Evolutionary conservation across 2,797 vertebrate species (phyloP).

Genomic region (Otolemur crassicaudatus): DNA sequence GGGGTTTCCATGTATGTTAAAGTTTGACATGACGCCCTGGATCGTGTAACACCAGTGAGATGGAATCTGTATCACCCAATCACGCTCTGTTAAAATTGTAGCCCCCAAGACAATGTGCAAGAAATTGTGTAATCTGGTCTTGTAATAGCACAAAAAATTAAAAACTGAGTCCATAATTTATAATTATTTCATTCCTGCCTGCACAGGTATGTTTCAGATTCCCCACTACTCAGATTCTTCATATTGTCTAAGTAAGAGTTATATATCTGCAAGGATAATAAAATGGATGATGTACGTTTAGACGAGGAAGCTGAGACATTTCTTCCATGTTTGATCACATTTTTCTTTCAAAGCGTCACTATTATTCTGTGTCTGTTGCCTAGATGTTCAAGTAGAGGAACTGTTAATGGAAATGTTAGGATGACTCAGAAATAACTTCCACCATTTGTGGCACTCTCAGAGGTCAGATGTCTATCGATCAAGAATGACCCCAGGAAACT

Average conservation of each 20-base stretch:
- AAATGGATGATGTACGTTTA: not conserved
- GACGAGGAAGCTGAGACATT: not conserved
- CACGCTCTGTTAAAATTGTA: not conserved
- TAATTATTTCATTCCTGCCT: not conserved
- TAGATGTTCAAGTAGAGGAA: not conserved
- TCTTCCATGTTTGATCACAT: not conserved
- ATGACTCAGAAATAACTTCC: slow-evolving; percentile 6
- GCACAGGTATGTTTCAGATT: not conserved
- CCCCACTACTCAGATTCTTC: not conserved
- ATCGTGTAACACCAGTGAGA: fast-evolving
- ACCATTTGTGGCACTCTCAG: not conserved
- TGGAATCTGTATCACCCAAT: fast-evolving
- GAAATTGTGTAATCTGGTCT: not conserved
- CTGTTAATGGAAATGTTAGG: not conserved
- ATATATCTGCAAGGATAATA: not conserved
- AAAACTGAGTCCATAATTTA: not conserved
- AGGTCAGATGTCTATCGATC: slow-evolving; percentile 26
- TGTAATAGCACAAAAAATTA: slow-evolving; percentile 6
- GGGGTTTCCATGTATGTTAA: no score
- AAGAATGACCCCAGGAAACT: slow-evolving; percentile 58
- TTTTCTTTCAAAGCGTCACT: not conserved
- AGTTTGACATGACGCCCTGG: not conserved
- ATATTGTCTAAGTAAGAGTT: not conserved
- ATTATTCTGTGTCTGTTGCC: not conserved
- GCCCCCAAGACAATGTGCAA: not conserved